Base-by-base conservation (phyloP, 2,888 invertebrate species). In the Cataglyphis rosenhaueri region DNA sequence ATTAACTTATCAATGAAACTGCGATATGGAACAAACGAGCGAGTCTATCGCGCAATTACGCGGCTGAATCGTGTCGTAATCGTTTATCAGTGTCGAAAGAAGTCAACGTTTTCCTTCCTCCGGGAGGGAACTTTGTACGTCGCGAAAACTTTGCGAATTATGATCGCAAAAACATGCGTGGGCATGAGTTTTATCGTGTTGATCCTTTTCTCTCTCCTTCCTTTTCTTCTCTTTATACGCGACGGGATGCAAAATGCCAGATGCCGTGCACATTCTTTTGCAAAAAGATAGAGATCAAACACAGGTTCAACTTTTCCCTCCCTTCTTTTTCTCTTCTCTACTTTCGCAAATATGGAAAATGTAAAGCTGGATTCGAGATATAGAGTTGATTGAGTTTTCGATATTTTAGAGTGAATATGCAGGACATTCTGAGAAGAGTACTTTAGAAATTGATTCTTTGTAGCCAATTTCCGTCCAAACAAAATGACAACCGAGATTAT, bases 11-110 rank as follows among this genome's bases (percentile, higher is more conserved):
- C n/a, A n/a, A 38, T 66, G 38, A 76, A 55, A 12, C 12, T 25
- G 21, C 41, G 65, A 64, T 44, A n/a, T 65, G n/a, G 18, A 64
- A 32, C 21, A 32, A 48, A 48, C 5, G 48, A 35, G 55, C 38
- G n/a, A 55, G 41, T 76, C 41, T 38, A 64, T 64, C 9, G 41
- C n/a, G 41, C 32, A 41, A 76, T 57, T 76, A 65, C 41, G 35
- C 52, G 21, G 62, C 52, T 18, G 9, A 68, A 70, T 57, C 29
- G 44, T 41, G 32, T 44, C 15, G 32, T 3, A 44, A 59, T 78
- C 57, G 21, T 68, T 78, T 70, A n/a, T 59, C 70, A 70, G 59
- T 35, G 38, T 76, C 29, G 25, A 10, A 12, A 66, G 32, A 48
- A 44, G 21, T 10, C 15, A 29, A 61, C 8, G 10, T 61, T 18